These are phyloP conservation scores for Holotrichia oblita DNA, from an alignment of 1,140 invertebrate genomes.

Conservation along the genomic window DNA sequence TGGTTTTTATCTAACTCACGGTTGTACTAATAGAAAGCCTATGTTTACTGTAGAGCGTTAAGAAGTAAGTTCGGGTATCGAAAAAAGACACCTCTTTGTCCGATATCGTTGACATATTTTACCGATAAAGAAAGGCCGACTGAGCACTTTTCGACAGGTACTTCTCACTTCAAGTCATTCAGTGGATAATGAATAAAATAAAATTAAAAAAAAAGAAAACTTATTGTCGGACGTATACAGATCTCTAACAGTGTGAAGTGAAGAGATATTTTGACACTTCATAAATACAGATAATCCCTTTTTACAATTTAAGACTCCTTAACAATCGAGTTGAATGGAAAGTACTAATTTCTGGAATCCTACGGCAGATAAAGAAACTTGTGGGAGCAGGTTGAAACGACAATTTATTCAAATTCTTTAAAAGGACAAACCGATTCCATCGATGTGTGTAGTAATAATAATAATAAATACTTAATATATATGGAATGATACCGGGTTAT, in stretches of 20 bases:
- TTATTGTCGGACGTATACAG: too few species aligned
- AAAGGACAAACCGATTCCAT: neutral
- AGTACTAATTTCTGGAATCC: neutral
- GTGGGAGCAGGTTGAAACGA: neutral
- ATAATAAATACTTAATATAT: conserved; percentile 1
- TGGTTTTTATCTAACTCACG: neutral
- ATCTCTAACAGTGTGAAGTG: neutral
- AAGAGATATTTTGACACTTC: conserved; percentile 13
- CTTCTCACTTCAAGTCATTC: neutral
- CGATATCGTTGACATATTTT: conserved; percentile 1
- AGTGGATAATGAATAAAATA: neutral
- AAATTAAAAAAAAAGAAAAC: neutral
- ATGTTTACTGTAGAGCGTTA: conserved; percentile 3
- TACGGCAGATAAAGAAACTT: neutral
- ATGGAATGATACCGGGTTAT: neutral
- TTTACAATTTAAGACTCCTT: too few species aligned
- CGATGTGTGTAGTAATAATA: conserved; percentile 4
- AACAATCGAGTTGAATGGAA: neutral
- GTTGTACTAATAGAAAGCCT: conserved; percentile 7
- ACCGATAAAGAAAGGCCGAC: neutral
- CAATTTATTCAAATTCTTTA: conserved; percentile 1
- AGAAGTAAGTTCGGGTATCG: too few species aligned
- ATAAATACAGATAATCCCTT: conserved; percentile 13
- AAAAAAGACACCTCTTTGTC: neutral
- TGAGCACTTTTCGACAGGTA: neutral